Evolutionary conservation across 2,113 vertebrate genomes (phyloP), one percentile per base, ranked within the genome.

Genomic region (Entomyzon cyanotis): DNA sequence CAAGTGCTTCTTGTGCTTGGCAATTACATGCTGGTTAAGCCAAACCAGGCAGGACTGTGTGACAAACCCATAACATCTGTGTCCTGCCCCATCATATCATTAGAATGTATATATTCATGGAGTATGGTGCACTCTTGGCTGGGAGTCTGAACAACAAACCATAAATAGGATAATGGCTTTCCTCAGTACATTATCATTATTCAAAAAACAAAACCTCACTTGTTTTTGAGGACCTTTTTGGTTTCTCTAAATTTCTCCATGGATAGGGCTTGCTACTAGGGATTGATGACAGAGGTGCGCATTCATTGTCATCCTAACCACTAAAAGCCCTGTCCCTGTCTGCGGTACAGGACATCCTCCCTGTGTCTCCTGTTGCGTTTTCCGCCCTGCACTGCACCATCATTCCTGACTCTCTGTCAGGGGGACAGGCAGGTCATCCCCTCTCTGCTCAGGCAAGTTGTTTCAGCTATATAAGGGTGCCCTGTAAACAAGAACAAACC

Each of bases 101-200:
- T 93, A 95, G 79, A 75, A 96, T 41, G 86, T 94, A 97, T 97
- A 89, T 96, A 96, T 96, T 86, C 96, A 86, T 7, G 1, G 76
- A 46, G 31, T 77, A 86, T 77, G 75, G 88, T 93, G 73, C 0
- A 0, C 56, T 89, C 88, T 31, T 96, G 92, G 94, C 93, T 71
- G 68, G 80, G 83, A 96, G 68, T 88, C 94, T 90, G 92, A 92
- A 92, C 83, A 93, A 94, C 94, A 96, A 96, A 93, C 80, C 90
- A 89, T 87, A 95, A 96, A 96, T 93, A 96, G 88, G 91, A 92
- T 65, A 95, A 70, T 92, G 71, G 46, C 67, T 90, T 91, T 79
- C 87, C 70, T 90, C 77, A 59, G 33, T 76, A 90, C 56, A 84
- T 95, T 69, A 74, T 50, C 65, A 77, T 94, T 67, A 73, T 90